Percentiles rank a stretch among this genome's conserved stretches.
Evolutionary conservation across 2,113 vertebrate genomes (phyloP).

Genomic region (Hypanus sabinus): DNA sequence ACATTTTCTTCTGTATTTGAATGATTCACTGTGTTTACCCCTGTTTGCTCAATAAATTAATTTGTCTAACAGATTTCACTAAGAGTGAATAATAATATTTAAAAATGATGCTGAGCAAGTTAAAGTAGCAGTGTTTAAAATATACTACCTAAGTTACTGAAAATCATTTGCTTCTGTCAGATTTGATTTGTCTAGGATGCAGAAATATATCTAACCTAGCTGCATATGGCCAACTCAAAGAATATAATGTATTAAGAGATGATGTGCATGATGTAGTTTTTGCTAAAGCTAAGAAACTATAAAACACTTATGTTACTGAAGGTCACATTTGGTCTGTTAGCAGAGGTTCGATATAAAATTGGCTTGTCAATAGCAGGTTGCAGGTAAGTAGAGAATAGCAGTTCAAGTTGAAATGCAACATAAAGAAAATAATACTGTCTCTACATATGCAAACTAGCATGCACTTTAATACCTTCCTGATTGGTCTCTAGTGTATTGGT

Average conservation of each 20-base stretch:
- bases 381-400: not conserved
- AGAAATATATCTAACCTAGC: not conserved
- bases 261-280: not conserved
- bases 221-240: not conserved
- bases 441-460: not conserved
- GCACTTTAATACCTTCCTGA: not conserved
- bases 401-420: not conserved
- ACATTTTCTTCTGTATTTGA: not conserved
- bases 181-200: not conserved
- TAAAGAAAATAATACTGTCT: not conserved
- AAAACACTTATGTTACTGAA: not conserved
- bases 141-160: not conserved
- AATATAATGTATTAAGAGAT: not conserved
- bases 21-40: not conserved
- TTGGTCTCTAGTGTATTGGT: not conserved
- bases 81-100: not conserved
- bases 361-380: not conserved
- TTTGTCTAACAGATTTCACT: not conserved
- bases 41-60: too few species aligned
- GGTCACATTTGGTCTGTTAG: not conserved
- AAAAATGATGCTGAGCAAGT: not conserved
- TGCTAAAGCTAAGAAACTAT: not conserved
- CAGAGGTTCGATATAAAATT: not conserved
- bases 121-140: not conserved
- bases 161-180: not conserved